These are phyloP conservation scores for Ochropleura leucogaster DNA, from an alignment of 2,888 invertebrate species.

Conservation along the genomic window DNA sequence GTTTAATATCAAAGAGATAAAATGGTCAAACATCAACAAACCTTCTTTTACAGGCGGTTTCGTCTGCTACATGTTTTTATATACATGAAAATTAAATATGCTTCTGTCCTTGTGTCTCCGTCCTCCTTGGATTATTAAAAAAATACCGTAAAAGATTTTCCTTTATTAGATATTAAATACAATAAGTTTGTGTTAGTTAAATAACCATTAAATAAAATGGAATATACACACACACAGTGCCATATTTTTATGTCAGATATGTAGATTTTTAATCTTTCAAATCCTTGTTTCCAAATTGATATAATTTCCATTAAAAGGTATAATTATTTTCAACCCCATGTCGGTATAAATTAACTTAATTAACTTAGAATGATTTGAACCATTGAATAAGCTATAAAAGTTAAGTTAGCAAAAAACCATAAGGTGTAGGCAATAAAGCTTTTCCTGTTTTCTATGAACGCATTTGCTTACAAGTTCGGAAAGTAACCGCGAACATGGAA, in stretches of 20 bases:
- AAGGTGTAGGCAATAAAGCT: background rate
- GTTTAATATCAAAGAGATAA: conserved; percentile 47
- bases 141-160: background rate
- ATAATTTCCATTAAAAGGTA: background rate
- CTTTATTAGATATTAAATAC: background rate
- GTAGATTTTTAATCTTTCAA: background rate
- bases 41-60: background rate
- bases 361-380: background rate
- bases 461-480: background rate
- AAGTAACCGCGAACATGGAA: background rate
- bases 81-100: background rate
- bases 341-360: background rate
- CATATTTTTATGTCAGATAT: background rate
- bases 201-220: background rate
- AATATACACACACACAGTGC: too few relatives aligned
- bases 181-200: background rate
- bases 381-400: too few relatives aligned
- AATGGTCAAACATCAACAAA: conserved; percentile 22
- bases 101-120: background rate
- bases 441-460: background rate
- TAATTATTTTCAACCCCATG: background rate
- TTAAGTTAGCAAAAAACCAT: background rate
- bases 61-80: background rate
- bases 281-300: background rate
- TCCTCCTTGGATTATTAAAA: background rate